Evolutionary conservation across 1,140 invertebrate genomes (phyloP).

Genomic region (Neodiprion virginianus): DNA sequence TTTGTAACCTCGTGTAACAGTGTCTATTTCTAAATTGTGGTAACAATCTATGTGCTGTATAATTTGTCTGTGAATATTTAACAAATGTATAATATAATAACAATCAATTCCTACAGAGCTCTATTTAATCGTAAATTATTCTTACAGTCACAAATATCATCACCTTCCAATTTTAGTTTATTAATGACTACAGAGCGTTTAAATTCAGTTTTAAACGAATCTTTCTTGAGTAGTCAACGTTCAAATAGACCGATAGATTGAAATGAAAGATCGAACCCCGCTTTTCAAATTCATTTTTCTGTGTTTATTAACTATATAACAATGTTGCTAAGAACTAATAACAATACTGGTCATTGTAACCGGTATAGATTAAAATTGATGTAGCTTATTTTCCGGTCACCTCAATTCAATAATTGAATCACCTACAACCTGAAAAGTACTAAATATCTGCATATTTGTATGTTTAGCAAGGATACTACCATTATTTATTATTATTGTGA

Average conservation of each 20-base stretch:
- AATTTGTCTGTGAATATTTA: slow-evolving; percentile 29
- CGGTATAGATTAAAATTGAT: not conserved
- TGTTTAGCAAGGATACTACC: not conserved
- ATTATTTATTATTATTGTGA: not conserved
- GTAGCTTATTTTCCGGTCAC: not conserved
- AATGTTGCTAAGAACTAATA: not conserved
- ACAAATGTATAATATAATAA: slow-evolving; percentile 13
- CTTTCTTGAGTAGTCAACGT: not conserved
- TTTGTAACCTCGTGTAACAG: too few relatives aligned
- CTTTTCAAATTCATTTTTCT: not conserved
- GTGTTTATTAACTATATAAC: not conserved
- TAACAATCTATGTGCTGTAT: slow-evolving; percentile 18
- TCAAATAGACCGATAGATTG: slow-evolving; percentile 8
- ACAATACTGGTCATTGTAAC: not conserved
- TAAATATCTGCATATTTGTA: not conserved
- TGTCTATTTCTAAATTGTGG: not conserved
- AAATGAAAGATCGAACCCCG: too few relatives aligned
- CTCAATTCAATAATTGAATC: not conserved
- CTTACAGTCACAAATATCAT: not conserved
- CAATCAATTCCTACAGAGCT: not conserved
- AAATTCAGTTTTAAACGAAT: too few relatives aligned
- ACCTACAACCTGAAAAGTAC: not conserved
- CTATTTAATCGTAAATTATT: not conserved
- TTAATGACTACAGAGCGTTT: too few relatives aligned
- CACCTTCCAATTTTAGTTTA: too few relatives aligned